Conservation (phyloP, 2,888 invertebrate species). For the Lypha dubia region DNA sequence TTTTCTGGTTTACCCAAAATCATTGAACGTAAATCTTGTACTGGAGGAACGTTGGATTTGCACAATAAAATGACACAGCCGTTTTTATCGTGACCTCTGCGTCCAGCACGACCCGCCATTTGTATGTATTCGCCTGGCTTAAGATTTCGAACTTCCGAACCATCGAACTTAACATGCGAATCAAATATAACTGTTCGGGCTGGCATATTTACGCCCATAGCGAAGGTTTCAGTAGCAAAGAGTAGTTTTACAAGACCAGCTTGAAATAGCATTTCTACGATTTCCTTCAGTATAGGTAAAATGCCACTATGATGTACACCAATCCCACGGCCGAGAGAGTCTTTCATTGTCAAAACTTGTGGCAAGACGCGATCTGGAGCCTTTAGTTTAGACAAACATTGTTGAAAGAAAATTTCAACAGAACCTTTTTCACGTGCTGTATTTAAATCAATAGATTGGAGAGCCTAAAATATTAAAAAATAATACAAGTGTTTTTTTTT, state of each 20-base stretch:
- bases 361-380: slow-evolving; percentile 94
- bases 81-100: slow-evolving; percentile 94
- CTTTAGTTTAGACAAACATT: slow-evolving; percentile 92
- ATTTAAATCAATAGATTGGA: slow-evolving; percentile 90
- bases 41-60: slow-evolving; percentile 90
- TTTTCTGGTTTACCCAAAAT: slow-evolving; percentile 93
- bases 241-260: slow-evolving; percentile 94
- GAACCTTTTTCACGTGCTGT: slow-evolving; percentile 92
- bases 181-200: slow-evolving; percentile 99
- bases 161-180: slow-evolving; percentile 95
- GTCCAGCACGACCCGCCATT: slow-evolving; percentile 98
- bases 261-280: slow-evolving; percentile 98
- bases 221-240: slow-evolving; percentile 99
- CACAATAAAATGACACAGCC: slow-evolving; percentile 98
- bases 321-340: slow-evolving; percentile 91
- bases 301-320: slow-evolving; percentile 99
- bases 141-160: slow-evolving; percentile 89
- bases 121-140: slow-evolving; percentile 98
- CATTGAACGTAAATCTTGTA: slow-evolving; percentile 90
- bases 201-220: slow-evolving; percentile 99
- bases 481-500: neutral
- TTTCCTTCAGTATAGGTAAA: slow-evolving; percentile 98
- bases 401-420: slow-evolving; percentile 93
- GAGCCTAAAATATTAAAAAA: slow-evolving; percentile 80
- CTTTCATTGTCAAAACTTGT: slow-evolving; percentile 89